Evolutionary conservation across 2,113 vertebrate species (phyloP), one percentile per base, ranked within the genome.

Genomic region (Capreolus pygargus): DNA sequence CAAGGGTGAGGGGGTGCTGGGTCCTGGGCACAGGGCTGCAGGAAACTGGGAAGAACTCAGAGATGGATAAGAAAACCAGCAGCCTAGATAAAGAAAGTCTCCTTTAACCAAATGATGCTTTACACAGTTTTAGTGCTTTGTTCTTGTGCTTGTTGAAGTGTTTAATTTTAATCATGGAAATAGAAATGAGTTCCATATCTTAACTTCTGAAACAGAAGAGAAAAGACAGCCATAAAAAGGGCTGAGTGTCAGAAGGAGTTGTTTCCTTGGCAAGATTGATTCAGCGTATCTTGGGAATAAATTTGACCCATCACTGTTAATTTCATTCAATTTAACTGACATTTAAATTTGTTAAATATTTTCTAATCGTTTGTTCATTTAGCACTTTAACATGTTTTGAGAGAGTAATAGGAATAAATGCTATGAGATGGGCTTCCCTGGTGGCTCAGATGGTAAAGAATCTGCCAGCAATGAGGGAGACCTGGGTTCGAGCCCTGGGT

Each of bases 151-250:
- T 85, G 9, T 58, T 82, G 45, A 17, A 33, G 10, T 55, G 47
- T 45, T 91, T 93, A 67, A 60, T 90, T 78, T 89, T 89, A 61
- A 55, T 64, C 33, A 16, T 43, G 21, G 39, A 95, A 82, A n/a
- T 47, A 50, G 13, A 86, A 64, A 52, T 33, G 15, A 52, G 30
- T 50, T 95, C 28, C 21, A 74, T 2, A n/a, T 50, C 23, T 50
- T 47, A 55, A 76, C 21, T 33, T 61, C 33, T 45, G 45, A 93
- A 55, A 39, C 19, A 74, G 17, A 94, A 55, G 57, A 28, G 64
- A 78, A 95, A 83, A 45, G 45, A 54, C 6, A 86, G n/a, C 6
- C 6, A 8, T 78, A 70, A 33, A 89, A 89, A 47, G 19, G 52
- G 4, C 25, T 76, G 30, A n/a, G 36, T 11, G 17, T 45, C 19